Percentiles rank a stretch among this genome's conserved stretches.
Conservation (phyloP, 64 coral and sea anemone species). For the Actinia tenebrosa region DNA sequence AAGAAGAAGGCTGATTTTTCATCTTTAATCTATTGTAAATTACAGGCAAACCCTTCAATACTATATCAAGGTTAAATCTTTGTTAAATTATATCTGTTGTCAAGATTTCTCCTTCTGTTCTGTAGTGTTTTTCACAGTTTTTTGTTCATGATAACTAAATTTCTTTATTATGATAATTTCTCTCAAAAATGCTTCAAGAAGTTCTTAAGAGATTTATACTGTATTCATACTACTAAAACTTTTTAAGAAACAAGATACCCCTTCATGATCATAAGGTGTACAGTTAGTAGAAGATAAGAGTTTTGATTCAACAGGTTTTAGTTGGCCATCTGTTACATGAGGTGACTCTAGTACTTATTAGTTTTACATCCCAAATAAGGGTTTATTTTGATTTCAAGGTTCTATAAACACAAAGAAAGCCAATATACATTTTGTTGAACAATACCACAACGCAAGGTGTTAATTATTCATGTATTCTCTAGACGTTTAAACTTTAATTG, state of each 20-base stretch:
- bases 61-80: neutral
- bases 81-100: neutral
- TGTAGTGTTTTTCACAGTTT: neutral
- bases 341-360: neutral
- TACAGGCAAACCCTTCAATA: neutral
- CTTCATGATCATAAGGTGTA: too few relatives aligned
- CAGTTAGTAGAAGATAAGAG: neutral
- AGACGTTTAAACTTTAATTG: neutral
- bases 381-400: neutral
- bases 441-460: neutral
- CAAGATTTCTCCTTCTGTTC: neutral
- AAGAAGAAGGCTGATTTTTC: neutral
- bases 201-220: neutral
- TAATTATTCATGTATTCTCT: slow-evolving; percentile 5
- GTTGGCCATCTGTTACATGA: neutral
- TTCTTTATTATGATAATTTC: neutral
- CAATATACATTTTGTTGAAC: neutral
- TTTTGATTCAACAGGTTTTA: neutral
- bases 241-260: too few relatives aligned
- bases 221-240: neutral
- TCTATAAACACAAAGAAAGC: neutral
- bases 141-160: neutral
- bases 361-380: neutral
- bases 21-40: neutral
- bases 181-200: neutral